Evolutionary conservation across 2,888 invertebrate species (phyloP).

Genomic region (Resseliella maxima): DNA sequence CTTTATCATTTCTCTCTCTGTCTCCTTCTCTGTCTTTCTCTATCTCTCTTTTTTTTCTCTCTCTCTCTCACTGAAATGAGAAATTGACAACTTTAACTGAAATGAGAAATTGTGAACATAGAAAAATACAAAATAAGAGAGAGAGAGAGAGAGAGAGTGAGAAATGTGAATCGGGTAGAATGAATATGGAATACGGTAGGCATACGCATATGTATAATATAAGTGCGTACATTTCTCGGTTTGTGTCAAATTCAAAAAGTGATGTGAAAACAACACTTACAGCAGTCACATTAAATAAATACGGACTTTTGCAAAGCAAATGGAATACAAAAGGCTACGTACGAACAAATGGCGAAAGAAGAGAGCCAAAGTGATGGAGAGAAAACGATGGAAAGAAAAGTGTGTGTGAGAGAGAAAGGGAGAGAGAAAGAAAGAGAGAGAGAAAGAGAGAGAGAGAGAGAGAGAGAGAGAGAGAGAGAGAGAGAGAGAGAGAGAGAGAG

Average conservation of each 20-base stretch:
- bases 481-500: no score
- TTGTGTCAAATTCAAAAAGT: conserved; percentile 31
- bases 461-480: no score
- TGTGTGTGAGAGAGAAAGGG: no score
- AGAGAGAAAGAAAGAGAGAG: background rate
- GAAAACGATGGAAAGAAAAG: no score
- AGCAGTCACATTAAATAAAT: conserved; percentile 40
- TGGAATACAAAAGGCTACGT: background rate
- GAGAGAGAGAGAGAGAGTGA: background rate
- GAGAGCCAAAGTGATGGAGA: background rate
- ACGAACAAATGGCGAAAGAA: background rate
- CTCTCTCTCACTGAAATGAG: no score
- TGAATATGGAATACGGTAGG: background rate
- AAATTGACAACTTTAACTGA: no score
- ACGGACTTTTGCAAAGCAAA: conserved; percentile 32
- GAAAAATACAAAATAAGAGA: background rate
- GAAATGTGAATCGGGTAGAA: background rate
- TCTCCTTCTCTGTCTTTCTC: background rate
- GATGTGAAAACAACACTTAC: conserved; percentile 45
- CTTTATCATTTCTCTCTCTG: no score
- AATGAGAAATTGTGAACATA: no score
- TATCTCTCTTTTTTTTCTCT: no score
- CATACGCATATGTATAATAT: conserved; percentile 30
- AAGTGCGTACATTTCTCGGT: conserved; percentile 31
- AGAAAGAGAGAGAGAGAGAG: no score